Base-by-base conservation (phyloP, 2,797 vertebrate genomes). In the Masticophis lateralis region DNA sequence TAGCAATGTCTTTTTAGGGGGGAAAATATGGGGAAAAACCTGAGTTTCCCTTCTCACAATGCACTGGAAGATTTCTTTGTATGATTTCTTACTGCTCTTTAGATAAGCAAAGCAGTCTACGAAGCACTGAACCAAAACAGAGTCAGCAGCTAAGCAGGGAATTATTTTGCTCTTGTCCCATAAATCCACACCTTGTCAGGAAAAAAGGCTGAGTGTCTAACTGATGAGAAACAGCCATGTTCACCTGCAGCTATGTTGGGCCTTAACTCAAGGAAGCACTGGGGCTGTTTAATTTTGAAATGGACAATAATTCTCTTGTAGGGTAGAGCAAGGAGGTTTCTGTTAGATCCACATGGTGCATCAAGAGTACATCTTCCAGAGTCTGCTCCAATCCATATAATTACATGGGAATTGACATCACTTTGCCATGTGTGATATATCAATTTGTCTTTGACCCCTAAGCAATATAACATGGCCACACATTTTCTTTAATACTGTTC, bases 51-150 rank as follows among this genome's bases (percentile, higher is more conserved):
- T 27, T 25, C 43, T n/a, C 86, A 60, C 51, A 51, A 56, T 86
- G 86, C 69, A 63, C 16, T 32, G 51, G 69, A 89, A 91, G 51
- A 88, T 66, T 93, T 60, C 59, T 93, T 66, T 91, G 87, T 93
- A 28, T 63, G 59, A 53, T 93, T 93, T 91, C 59, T 93, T 63
- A 88, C 69, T 66, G 51, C 74, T 91, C 90, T 89, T 63, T 63
- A 20, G 69, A 88, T 57, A 47, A 61, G 92, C 51, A 91, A 83
- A 91, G 94, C 87, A 83, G 93, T 60, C 87, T 95, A 89, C 9
- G 69, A 91, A 91, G 87, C 90, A 93, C 18, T 91, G 93, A 93
- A 93, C 90, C 93, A 91, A 74, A 91, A 89, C 93, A 91, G 55
- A 93, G 90, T 93, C 87, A 91, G 90, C 90, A 89, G 91, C 90